Conservation (phyloP, 2,113 vertebrate genomes). For the Pseudorectes ferrugineus region DNA sequence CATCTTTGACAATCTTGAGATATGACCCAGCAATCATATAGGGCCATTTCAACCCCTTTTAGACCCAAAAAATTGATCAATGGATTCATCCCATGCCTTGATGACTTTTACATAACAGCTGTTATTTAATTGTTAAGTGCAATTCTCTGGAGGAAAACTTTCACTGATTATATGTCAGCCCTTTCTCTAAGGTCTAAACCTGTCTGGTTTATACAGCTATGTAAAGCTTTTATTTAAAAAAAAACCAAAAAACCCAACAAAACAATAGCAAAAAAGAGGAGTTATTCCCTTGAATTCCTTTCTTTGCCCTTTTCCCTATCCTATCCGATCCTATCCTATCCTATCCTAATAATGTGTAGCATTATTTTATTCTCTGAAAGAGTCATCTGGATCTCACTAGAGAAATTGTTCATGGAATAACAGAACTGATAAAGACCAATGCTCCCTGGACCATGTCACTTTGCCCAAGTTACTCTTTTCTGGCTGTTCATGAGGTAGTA, state of each 20-base stretch:
- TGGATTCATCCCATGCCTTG: fast-evolving
- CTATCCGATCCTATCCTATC: too few relatives aligned
- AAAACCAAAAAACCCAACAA: not conserved
- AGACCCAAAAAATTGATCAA: not conserved
- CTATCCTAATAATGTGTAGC: not conserved
- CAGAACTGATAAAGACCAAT: not conserved
- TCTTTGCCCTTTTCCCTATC: not conserved
- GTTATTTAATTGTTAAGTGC: not conserved
- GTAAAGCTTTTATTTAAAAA: not conserved
- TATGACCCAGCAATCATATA: not conserved
- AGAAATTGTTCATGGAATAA: not conserved
- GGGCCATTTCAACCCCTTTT: not conserved
- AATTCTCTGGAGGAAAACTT: not conserved
- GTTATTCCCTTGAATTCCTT: not conserved
- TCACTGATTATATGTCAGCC: not conserved
- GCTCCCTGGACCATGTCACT: not conserved
- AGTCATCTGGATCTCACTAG: not conserved
- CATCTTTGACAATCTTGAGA: not conserved
- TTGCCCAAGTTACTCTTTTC: not conserved
- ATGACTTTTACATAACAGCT: not conserved
- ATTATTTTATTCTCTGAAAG: not conserved
- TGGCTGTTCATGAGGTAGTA: fast-evolving
- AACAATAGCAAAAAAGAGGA: not conserved
- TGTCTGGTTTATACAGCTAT: not conserved
- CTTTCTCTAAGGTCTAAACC: not conserved